Conservation (phyloP, 2,113 vertebrate genomes). For the Castor canadensis region DNA sequence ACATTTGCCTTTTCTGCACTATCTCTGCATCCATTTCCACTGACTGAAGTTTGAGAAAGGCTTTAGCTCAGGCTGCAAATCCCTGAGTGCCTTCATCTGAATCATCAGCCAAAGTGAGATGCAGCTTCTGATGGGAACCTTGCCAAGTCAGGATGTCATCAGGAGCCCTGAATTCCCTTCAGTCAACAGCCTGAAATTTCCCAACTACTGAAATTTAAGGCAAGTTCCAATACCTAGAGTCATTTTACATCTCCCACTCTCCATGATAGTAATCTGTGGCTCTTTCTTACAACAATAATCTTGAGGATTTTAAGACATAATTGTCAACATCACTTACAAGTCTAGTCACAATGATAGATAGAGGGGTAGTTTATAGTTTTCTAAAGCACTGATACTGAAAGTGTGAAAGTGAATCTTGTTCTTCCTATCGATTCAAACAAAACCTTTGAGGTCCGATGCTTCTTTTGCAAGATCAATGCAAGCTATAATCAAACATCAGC, state of each 20-base stretch:
- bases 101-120: neutral
- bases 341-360: constrained; percentile 56
- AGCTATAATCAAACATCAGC: constrained; percentile 42
- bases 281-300: neutral
- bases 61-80: neutral
- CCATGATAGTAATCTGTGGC: neutral
- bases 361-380: constrained; percentile 38
- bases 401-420: constrained; percentile 51
- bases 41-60: constrained; percentile 18
- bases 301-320: neutral
- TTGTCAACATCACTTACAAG: constrained; percentile 19
- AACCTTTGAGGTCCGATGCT: constrained; percentile 50
- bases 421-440: constrained; percentile 71
- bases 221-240: neutral
- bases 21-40: constrained; percentile 32
- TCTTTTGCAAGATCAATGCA: constrained; percentile 66
- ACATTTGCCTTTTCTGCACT: neutral
- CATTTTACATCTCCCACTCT: neutral
- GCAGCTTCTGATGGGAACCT: neutral
- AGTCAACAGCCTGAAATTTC: neutral
- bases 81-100: neutral
- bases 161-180: neutral
- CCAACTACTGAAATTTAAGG: neutral
- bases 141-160: neutral
- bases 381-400: constrained; percentile 41